Percentiles rank a stretch among this genome's conserved stretches.
Conservation (phyloP, 1,140 invertebrate species). For the Homalodisca vitripennis region DNA sequence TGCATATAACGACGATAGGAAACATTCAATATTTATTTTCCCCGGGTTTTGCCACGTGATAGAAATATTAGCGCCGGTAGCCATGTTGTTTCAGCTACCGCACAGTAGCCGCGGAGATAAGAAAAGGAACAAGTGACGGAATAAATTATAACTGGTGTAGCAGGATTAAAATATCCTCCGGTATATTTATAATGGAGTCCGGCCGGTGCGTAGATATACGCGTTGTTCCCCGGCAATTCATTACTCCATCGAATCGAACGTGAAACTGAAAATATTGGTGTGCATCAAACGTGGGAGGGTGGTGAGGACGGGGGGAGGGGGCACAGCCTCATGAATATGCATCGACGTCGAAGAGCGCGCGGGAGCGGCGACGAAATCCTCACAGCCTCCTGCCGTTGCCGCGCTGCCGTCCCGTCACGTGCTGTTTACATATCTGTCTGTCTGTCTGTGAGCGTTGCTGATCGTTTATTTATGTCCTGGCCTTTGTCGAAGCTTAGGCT, state of each 20-base stretch:
- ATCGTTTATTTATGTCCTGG: constrained; percentile 26
- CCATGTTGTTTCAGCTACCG: constrained; percentile 4
- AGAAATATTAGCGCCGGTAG: constrained; percentile 9
- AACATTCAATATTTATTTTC: background rate
- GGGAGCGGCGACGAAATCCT: constrained; percentile 22
- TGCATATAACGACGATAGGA: too few species aligned
- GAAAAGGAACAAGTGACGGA: constrained; percentile 22
- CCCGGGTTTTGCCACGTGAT: background rate
- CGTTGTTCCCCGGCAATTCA: background rate
- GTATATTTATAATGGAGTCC: constrained; percentile 21
- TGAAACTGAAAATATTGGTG: constrained; percentile 24
- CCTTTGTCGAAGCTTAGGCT: too few species aligned
- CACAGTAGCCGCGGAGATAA: constrained; percentile 15
- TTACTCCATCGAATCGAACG: constrained; percentile 14
- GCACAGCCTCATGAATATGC: constrained; percentile 26
- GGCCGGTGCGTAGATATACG: background rate
- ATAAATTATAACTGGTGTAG: constrained; percentile 16
- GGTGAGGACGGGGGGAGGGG: background rate
- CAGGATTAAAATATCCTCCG: constrained; percentile 18
- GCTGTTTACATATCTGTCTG: background rate
- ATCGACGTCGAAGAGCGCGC: constrained; percentile 7
- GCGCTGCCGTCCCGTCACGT: background rate
- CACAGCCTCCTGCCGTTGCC: background rate
- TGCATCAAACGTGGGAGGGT: constrained; percentile 7
- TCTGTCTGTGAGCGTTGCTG: background rate